Base-by-base conservation (phyloP, 2,888 invertebrate genomes). In the Phrixothrix hirtus region DNA sequence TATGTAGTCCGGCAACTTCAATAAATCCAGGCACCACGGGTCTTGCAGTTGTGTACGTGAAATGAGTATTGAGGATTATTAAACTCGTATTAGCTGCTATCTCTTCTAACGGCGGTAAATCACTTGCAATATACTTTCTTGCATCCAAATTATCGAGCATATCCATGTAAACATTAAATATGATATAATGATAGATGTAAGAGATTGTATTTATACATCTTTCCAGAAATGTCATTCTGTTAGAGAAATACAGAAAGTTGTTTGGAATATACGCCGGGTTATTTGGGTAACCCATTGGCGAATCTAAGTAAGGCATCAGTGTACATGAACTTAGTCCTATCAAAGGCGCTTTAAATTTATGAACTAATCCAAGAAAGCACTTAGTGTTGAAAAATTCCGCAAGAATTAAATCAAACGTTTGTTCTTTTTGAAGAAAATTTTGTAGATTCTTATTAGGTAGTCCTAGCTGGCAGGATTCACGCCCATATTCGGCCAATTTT, bases 341-440 rank as follows among this genome's bases (percentile, higher is more conserved):
- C 30, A 78, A 75, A 1, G 81, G 81, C 0, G 82, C 83, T 27
- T 79, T 71, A 6, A 87, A 75, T 53, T 81, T 79, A 64, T 86
- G 77, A 0, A 83, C 83, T 25, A 88, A 70, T 1, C 82, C 85
- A 58, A 87, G 72, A 68, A 83, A 83, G 67, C 89, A 88, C 65
- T 89, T 86, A 38, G 82, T 81, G 58, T 86, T 87, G 67, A 89
- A 89, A 44, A 81, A 81, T 72, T 90, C 89, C 38, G 83, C 76
- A 0, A 90, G 68, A 4, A 88, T 77, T 0, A 89, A 70, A 70
- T 91, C 88, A 63, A 83, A 88, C 36, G 80, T 81, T 1, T 75
- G 72, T 57, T 38, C 34, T 0, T 27, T 17, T n/a, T 54, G 9
- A 3, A 54, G 5, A 2, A 54, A 21, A 3, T 35, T 15, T 16